Evolutionary conservation across 1,140 invertebrate species (phyloP).

Genomic region (Medauroidea extradentata): DNA sequence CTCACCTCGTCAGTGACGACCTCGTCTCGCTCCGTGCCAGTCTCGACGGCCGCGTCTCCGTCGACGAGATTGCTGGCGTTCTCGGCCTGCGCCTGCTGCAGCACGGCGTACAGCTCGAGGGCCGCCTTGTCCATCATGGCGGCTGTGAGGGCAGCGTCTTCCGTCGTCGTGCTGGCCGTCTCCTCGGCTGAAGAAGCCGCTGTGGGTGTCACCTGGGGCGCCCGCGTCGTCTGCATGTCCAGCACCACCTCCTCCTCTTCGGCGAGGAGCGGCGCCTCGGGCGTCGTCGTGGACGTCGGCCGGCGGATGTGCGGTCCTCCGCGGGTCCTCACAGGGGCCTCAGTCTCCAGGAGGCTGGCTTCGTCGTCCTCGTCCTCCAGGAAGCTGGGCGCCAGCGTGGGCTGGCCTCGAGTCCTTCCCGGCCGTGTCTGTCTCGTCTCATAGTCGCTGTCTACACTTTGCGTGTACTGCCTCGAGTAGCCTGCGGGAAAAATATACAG

Average conservation of each 20-base stretch:
- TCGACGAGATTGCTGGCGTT: constrained; percentile 52
- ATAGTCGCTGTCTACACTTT: no score
- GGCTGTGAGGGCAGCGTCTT: not conserved
- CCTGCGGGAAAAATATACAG: no score
- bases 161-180: not conserved
- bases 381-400: no score
- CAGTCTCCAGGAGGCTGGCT: not conserved
- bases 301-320: constrained; percentile 32
- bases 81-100: constrained; percentile 66
- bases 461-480: no score
- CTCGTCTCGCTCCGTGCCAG: not conserved
- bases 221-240: constrained; percentile 6
- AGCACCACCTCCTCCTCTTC: constrained; percentile 43
- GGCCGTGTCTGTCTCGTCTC: no score
- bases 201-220: constrained; percentile 16
- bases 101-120: constrained; percentile 70
- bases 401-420: no score
- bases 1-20: not conserved
- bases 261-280: constrained; percentile 18
- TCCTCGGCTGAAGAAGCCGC: constrained; percentile 48
- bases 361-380: not conserved
- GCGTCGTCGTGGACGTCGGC: constrained; percentile 27
- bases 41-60: not conserved
- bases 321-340: not conserved
- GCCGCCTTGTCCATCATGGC: constrained; percentile 65